phyloP scores from a whole-genome alignment of 2,113 vertebrate genomes.

The Phrynosoma blainvillii region DNA sequence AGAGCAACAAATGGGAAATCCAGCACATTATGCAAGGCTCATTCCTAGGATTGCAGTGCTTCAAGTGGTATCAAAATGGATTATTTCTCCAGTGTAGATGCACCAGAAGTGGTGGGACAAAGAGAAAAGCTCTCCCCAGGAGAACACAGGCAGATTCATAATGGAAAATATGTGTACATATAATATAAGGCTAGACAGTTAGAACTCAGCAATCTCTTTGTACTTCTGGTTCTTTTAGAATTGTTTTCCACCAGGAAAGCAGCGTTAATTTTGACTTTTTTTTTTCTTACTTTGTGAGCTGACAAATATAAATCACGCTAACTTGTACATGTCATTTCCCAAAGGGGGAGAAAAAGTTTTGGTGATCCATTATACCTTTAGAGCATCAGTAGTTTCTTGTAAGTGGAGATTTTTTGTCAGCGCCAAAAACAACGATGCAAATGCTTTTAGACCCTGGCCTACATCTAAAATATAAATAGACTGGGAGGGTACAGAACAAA shows the following conservation, averaged over 20 bases:
- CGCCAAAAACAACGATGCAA: slow-evolving; percentile 21
- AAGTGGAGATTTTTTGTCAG: slow-evolving; percentile 54
- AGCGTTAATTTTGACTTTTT: slow-evolving; percentile 62
- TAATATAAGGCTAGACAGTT: too few species aligned
- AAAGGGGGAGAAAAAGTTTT: slow-evolving; percentile 46
- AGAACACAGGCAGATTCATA: too few species aligned
- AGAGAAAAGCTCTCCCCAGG: too few species aligned
- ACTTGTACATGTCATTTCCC: slow-evolving; percentile 51
- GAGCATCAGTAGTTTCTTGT: slow-evolving; percentile 50
- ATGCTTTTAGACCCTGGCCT: slow-evolving; percentile 36
- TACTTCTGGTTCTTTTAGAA: background rate
- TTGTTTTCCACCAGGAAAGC: slow-evolving; percentile 44
- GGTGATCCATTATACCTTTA: slow-evolving; percentile 48
- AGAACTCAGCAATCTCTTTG: too few species aligned
- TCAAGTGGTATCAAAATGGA: too few species aligned
- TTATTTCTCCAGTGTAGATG: too few species aligned
- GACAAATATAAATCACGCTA: slow-evolving; percentile 71
- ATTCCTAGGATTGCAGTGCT: too few species aligned
- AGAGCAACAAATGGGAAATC: too few species aligned
- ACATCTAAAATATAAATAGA: slow-evolving; percentile 45
- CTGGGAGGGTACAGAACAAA: slow-evolving; percentile 35
- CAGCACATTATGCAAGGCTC: too few species aligned
- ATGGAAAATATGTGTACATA: too few species aligned
- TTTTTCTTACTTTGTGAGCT: slow-evolving; percentile 58
- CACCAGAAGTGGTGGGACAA: too few species aligned